phyloP scores from a whole-genome alignment of 2,797 vertebrate genomes.

The Amniataba percoides region DNA sequence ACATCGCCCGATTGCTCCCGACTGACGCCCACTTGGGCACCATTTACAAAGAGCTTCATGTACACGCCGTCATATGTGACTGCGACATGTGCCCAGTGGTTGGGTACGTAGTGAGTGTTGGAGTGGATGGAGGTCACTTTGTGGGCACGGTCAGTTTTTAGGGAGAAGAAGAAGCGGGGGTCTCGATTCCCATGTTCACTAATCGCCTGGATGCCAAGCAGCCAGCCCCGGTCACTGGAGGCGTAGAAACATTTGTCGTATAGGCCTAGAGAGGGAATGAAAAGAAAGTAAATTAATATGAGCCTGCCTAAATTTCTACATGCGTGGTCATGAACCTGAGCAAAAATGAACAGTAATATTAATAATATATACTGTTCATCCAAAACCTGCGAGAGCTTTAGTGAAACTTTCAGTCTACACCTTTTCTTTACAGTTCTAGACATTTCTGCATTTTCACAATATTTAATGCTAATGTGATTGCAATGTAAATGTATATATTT shows the following conservation, averaged over 20 bases:
- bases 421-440: background rate
- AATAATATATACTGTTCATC: background rate
- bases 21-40: slow-evolving; percentile 94
- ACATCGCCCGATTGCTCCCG: slow-evolving; percentile 94
- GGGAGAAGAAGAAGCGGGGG: slow-evolving; percentile 97
- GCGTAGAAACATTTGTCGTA: slow-evolving; percentile 99
- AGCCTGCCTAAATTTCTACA: slow-evolving; percentile 3
- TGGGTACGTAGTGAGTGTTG: slow-evolving; percentile 91
- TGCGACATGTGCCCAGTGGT: slow-evolving; percentile 94
- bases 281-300: slow-evolving; percentile 27
- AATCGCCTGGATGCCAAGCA: slow-evolving; percentile 94
- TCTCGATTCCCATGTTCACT: slow-evolving; percentile 95
- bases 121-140: slow-evolving; percentile 93
- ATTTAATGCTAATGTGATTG: no score
- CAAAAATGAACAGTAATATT: slow-evolving; percentile 1
- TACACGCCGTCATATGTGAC: slow-evolving; percentile 92
- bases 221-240: slow-evolving; percentile 97
- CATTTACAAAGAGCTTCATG: slow-evolving; percentile 97
- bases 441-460: background rate
- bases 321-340: background rate
- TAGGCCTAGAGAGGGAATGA: slow-evolving; percentile 87
- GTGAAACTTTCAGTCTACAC: background rate
- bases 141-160: slow-evolving; percentile 97
- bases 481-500: no score
- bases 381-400: background rate